Base-by-base conservation (phyloP, 2,888 invertebrate genomes). In the Lithophane socia region DNA sequence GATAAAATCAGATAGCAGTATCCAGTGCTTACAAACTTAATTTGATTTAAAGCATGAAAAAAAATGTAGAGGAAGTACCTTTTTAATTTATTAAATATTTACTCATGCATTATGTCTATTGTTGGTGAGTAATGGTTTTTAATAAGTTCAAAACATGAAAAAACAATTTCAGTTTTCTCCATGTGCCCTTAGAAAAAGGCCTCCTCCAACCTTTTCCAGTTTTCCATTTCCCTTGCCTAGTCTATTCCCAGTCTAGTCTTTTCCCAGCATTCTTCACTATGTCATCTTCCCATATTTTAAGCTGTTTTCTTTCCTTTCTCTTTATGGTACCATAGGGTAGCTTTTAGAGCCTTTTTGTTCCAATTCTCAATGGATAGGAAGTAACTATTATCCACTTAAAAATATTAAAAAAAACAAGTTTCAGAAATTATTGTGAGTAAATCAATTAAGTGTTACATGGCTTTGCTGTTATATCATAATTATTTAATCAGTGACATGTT, bases 1-100 rank as follows among this genome's bases (percentile, higher is more conserved):
- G 67, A 79, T 73, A 79, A 79, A 63, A 58, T 29, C 13, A 24
- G 64, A 64, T 77, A 70, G 4, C 24, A 3, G 37, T 29, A 69
- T 37, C 37, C 37, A 37, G 37, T 37, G 37, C 37, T 37, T 37
- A 37, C 37, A 37, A 37, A 37, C 37, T 37, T 37, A 37, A 37
- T 37, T 37, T 1, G 29, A 2, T 37, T 37, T 3, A 37, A 2
- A 37, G 37, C 37, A 37, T 37, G 3, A 37, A 37, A 37, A 37
- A 37, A 37, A 37, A 3, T 37, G 37, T 37, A 37, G 37, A 37
- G 37, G 37, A 37, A 37, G 5, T 37, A 37, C 37, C 37, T 37
- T 37, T 37, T 37, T 37, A 37, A 37, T 37, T 37, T 0, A 37
- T 37, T 37, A 4, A 37, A 37, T 37, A 63, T 63, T 63, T 44